Evolutionary conservation across 92 coral and sea anemone species (phyloP).

Genomic region (Pocillopora grandis): DNA sequence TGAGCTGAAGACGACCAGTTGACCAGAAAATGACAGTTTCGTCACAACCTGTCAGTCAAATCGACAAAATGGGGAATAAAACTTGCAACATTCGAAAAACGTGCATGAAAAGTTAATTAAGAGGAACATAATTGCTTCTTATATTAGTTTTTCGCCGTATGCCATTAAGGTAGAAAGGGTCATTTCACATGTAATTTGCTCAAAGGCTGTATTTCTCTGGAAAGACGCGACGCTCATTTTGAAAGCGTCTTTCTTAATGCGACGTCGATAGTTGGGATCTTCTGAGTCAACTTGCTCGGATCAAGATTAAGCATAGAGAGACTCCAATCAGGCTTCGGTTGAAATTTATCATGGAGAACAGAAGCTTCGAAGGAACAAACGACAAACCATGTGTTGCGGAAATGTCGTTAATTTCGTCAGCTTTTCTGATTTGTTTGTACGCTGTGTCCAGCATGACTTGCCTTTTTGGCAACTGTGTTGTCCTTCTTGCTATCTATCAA

Average conservation of each 20-base stretch:
- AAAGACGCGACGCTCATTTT: too few relatives aligned
- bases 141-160: neutral
- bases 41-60: neutral
- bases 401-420: neutral
- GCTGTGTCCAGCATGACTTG: conserved; percentile 18
- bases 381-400: neutral
- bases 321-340: neutral
- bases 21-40: neutral
- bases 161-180: neutral
- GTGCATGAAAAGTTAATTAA: conserved; percentile 5
- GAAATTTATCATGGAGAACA: neutral
- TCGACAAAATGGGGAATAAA: neutral
- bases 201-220: too few relatives aligned
- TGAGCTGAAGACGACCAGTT: neutral
- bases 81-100: neutral
- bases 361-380: neutral
- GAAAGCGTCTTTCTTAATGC: too few relatives aligned
- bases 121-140: neutral
- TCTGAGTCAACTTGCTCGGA: neutral
- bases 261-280: too few relatives aligned
- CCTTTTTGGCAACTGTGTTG: conserved; percentile 49
- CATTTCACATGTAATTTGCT: too few relatives aligned
- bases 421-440: conserved; percentile 18
- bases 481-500: conserved; percentile 46
- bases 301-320: too few relatives aligned